phyloP scores from a whole-genome alignment of 35 echinoderm and acorn worm genomes.

The Chiridota heheva region DNA sequence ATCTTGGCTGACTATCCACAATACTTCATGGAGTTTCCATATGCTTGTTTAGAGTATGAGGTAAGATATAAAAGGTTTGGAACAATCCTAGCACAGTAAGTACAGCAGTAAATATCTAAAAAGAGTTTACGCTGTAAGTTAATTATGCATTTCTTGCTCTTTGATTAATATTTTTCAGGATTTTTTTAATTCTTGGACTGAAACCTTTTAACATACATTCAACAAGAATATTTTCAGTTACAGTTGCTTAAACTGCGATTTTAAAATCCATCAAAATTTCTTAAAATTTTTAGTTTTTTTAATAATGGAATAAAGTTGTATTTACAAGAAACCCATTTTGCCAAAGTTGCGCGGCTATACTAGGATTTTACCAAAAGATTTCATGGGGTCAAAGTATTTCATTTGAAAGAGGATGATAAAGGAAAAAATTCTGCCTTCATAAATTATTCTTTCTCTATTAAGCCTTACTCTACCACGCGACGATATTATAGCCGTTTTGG shows the following conservation, averaged over 20 bases:
- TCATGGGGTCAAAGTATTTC: too few species aligned
- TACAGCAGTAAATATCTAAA: not conserved
- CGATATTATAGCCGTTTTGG: too few species aligned
- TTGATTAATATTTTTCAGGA: not conserved
- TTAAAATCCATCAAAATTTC: not conserved
- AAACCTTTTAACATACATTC: not conserved
- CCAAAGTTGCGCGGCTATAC: too few species aligned
- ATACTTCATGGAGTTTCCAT: constrained; percentile 55
- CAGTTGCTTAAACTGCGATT: not conserved
- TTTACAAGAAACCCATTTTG: too few species aligned
- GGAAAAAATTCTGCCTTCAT: too few species aligned
- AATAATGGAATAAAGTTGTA: too few species aligned
- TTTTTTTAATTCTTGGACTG: not conserved
- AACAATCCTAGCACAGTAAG: not conserved
- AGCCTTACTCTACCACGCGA: too few species aligned
- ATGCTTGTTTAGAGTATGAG: constrained; percentile 65
- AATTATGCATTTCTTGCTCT: not conserved
- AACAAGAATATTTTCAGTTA: too few species aligned
- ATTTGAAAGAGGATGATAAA: too few species aligned
- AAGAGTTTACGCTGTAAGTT: not conserved
- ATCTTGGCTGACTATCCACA: not conserved
- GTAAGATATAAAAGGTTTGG: constrained; percentile 55
- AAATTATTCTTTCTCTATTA: too few species aligned
- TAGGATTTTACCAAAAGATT: too few species aligned
- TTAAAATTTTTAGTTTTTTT: too few species aligned